Evolutionary conservation across 2,113 vertebrate species (phyloP).

Genomic region (Siniperca chuatsi): DNA sequence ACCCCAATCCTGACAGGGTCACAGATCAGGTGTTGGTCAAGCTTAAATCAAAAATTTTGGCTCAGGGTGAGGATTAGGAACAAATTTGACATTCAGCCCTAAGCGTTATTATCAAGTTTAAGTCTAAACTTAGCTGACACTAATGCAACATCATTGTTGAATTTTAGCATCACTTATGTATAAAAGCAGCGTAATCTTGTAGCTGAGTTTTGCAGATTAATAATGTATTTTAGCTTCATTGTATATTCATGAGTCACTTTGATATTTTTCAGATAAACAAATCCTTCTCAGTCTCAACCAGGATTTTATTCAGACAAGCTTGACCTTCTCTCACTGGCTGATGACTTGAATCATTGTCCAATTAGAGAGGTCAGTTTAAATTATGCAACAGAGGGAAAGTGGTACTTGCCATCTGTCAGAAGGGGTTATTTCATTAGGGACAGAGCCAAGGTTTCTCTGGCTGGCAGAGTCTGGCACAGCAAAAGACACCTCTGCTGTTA

Average conservation of each 20-base stretch:
- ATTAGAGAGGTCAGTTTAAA: conserved; percentile 77
- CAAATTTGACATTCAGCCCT: not conserved
- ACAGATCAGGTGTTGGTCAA: conserved; percentile 29
- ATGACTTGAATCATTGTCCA: conserved; percentile 76
- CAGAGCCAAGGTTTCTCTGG: conserved; percentile 34
- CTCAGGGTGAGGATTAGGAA: conserved; percentile 33
- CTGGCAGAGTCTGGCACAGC: conserved; percentile 18
- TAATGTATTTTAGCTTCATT: conserved; percentile 29
- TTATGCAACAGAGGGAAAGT: conserved; percentile 70
- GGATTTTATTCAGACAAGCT: conserved; percentile 53
- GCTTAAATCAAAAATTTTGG: conserved; percentile 37
- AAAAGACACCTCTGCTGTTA: conserved; percentile 37
- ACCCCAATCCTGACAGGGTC: conserved; percentile 44
- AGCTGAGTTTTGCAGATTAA: conserved; percentile 21
- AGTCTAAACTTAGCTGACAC: conserved; percentile 20
- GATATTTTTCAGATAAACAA: conserved; percentile 55
- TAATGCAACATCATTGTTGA: conserved; percentile 19
- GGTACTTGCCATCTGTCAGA: conserved; percentile 69
- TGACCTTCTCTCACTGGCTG: conserved; percentile 65
- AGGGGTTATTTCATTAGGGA: conserved; percentile 64
- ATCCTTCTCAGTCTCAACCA: conserved; percentile 29
- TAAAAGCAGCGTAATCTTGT: conserved; percentile 15
- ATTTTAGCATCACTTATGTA: conserved; percentile 27
- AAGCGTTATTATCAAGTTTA: not conserved
- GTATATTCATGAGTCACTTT: conserved; percentile 42